A percentile compares a stretch with the other conserved stretches of the same genome.
phyloP scores from a whole-genome alignment of 2,113 vertebrate genomes.

The Zosterops borbonicus region DNA sequence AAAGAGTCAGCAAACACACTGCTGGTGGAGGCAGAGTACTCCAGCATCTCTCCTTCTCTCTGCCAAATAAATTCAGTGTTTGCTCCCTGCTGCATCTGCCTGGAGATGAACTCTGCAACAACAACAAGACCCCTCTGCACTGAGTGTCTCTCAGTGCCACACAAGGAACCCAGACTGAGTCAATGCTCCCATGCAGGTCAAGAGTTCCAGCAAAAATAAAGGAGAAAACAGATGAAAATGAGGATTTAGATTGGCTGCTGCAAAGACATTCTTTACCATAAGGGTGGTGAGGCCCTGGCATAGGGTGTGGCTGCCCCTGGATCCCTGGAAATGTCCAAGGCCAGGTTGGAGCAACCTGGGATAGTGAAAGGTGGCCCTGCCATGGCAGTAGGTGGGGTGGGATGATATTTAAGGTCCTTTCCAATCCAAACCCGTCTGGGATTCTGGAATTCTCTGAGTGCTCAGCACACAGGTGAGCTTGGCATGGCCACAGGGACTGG shows the following conservation, averaged over 20 bases:
- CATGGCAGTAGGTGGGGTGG: accelerated
- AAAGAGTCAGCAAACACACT: background rate
- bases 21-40: background rate
- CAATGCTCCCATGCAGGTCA: background rate
- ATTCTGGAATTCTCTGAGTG: background rate
- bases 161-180: accelerated
- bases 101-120: background rate
- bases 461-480: background rate
- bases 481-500: background rate
- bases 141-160: accelerated
- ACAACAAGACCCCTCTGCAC: background rate
- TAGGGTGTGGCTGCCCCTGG: background rate
- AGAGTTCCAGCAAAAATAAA: background rate
- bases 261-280: background rate
- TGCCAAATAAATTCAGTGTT: background rate
- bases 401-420: background rate
- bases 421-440: background rate
- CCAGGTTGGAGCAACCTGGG: background rate
- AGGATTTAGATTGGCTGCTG: background rate
- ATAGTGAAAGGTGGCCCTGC: background rate
- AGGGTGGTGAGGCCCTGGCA: background rate
- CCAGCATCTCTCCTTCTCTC: background rate
- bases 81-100: background rate
- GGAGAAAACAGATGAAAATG: background rate
- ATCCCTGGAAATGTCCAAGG: background rate